Evolutionary conservation across 92 coral and sea anemone genomes (phyloP).

Genomic region (Palythoa heliodiscus): DNA sequence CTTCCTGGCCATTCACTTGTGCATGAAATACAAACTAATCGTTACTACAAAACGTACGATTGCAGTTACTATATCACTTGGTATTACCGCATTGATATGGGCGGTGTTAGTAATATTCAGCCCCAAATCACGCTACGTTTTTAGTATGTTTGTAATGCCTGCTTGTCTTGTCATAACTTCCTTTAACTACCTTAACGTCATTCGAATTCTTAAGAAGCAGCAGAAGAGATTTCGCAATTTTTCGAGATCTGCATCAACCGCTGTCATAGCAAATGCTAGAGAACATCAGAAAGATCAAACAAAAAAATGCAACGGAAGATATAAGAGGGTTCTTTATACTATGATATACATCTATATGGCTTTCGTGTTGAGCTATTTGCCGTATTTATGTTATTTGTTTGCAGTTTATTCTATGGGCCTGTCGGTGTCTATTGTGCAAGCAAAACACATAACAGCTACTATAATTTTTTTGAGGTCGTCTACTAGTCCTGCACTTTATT

Average conservation of each 20-base stretch:
- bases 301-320: neutral
- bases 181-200: constrained; percentile 15
- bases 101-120: constrained; percentile 4
- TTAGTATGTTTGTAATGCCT: constrained; percentile 10
- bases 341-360: constrained; percentile 5
- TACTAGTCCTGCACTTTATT: neutral
- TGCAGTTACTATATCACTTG: neutral
- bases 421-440: neutral
- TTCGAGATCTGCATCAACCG: neutral
- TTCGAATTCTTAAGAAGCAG: constrained; percentile 16
- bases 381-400: constrained; percentile 17
- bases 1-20: constrained; percentile 15
- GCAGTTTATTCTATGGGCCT: constrained; percentile 2
- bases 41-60: constrained; percentile 3
- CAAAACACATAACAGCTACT: constrained; percentile 15
- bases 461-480: constrained; percentile 6
- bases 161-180: constrained; percentile 3
- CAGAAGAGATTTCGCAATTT: constrained; percentile 1
- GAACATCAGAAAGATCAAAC: neutral
- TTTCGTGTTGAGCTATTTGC: constrained; percentile 7
- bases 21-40: constrained; percentile 30
- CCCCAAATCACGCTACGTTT: neutral
- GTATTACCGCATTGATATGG: neutral
- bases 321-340: constrained; percentile 6
- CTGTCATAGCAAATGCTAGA: neutral